A percentile compares a stretch with the other conserved stretches of the same genome.
Evolutionary conservation across 1,140 invertebrate genomes (phyloP).

Genomic region (Calephelis virginiensis): DNA sequence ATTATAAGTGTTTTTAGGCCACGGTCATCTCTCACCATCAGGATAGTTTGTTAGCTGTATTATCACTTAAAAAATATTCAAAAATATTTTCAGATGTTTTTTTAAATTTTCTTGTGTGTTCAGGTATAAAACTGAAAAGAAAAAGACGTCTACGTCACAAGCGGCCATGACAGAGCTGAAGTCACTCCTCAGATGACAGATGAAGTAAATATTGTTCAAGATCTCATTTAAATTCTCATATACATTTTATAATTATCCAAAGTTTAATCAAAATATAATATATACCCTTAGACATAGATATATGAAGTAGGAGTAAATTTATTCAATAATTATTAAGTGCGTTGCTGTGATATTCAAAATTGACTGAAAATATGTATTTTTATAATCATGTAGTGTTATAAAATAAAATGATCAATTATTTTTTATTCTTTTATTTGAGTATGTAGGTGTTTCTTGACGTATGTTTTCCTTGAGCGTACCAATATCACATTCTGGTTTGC

Average conservation of each 20-base stretch:
- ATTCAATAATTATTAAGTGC: constrained; percentile 24
- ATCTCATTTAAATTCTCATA: constrained; percentile 38
- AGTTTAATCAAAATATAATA: constrained; percentile 25
- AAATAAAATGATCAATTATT: constrained; percentile 29
- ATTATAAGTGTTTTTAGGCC: too few relatives aligned
- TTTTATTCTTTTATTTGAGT: constrained; percentile 22
- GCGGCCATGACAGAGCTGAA: constrained; percentile 60
- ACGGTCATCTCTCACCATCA: too few relatives aligned
- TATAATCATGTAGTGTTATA: constrained; percentile 40
- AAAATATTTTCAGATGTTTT: too few relatives aligned
- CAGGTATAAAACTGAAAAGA: constrained; percentile 67
- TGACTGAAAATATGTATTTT: constrained; percentile 55
- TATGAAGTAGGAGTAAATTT: constrained; percentile 20
- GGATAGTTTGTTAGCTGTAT: too few relatives aligned
- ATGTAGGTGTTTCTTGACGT: too few relatives aligned
- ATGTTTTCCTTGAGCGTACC: too few relatives aligned
- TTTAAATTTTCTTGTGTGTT: too few relatives aligned
- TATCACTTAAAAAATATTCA: too few relatives aligned
- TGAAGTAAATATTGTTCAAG: constrained; percentile 25
- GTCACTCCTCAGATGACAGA: constrained; percentile 59
- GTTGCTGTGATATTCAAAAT: constrained; percentile 57
- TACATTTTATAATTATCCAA: constrained; percentile 34
- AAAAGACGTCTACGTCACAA: constrained; percentile 56
- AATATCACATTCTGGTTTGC: too few relatives aligned
- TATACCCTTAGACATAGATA: constrained; percentile 8